Base-by-base conservation (phyloP, 2,113 vertebrate genomes). In the Vanacampus margaritifer region DNA sequence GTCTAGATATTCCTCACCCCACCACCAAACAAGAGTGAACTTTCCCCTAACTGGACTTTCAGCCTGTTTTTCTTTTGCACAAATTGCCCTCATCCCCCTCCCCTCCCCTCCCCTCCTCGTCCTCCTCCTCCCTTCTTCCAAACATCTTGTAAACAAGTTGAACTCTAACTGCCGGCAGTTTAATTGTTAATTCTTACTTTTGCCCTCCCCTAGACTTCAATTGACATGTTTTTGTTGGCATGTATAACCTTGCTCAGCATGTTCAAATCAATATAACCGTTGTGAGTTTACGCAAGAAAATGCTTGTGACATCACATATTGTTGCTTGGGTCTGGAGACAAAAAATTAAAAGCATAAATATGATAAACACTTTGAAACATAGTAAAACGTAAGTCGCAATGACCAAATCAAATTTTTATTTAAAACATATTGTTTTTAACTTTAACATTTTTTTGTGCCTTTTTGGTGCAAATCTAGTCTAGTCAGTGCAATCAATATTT, bases 31-130 rank as follows among this genome's bases (percentile, higher is more conserved):
- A 86, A 69, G 43, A 75, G 79, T 91, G 91, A 93, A 92, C 92
- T 93, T 92, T 92, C 88, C 89, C 90, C 91, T 88, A 83, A 83
- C 90, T 90, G 90, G 91, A 93, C 92, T 93, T 93, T 91, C 91
- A 92, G 89, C 90, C 88, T 90, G 91, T 86, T 88, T 90, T 89
- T 72, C 64, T 79, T 73, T 83, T 68, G 62, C 70, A 79, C 79
- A 79, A 80, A 89, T 79, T 86, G 72, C 82, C 75, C 82, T 79
- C 84, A 74, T 78, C 83, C 79, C 79, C 69, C 64, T 72, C 69
- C 75, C 75, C n/a, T 54, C 24, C 67, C 76, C 5, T 68, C 58
- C 37, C 66, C 73, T 56, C 17, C 64, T 41, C 43, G 53, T 45
- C 64, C 69, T 53, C 17, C 65, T 41, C 36, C 78, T 56, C 79